Base-by-base conservation (phyloP, 1,140 invertebrate species). In the Mercenaria mercenaria region DNA sequence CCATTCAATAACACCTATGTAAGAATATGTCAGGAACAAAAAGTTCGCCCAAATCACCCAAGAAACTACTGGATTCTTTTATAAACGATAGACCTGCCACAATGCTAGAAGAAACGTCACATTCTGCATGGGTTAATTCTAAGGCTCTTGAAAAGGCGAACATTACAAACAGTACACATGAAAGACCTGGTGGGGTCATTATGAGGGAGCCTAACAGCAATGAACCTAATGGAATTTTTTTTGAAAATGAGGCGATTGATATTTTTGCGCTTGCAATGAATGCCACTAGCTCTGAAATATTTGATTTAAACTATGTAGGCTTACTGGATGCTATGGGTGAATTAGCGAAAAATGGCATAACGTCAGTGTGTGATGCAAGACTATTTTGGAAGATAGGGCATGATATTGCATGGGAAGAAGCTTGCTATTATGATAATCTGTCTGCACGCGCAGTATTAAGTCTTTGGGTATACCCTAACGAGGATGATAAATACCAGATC, bases 101-200 rank as follows among this genome's bases (percentile, higher is more conserved):
- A 6, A 91, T 91, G 87, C 41, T 91, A n/a, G 90, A 91, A 50
- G 87, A 91, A 50, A 91, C 90, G 0, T 89, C 87, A 3, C 90
- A 91, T 59, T 91, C 90, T 0, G 84, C 88, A 41, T 91, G 90
- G 90, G 90, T 91, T 0, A 91, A 91, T 69, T 87, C 83, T 13
- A 52, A 83, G 50, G 90, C 90, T 23, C 50, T 91, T 18, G 41
- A 50, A 29, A 23, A 29, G 34, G 87, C 83, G 10, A 80, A 77
- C 10, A 89, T 91, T 23, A 67, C 67, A n/a, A 87, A 32, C 1
- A 6, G 32, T 4, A 91, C 83, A 13, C 29, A 0, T 15, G 20
- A 50, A 6, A 56, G 29, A 13, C 43, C 82, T 18, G 90, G 90
- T 4, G 90, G 90, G 3, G 77, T 91, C 0, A 91, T 91, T 47